Evolutionary conservation across 2,888 invertebrate species (phyloP).

Genomic region (Mellilla xanthometata): DNA sequence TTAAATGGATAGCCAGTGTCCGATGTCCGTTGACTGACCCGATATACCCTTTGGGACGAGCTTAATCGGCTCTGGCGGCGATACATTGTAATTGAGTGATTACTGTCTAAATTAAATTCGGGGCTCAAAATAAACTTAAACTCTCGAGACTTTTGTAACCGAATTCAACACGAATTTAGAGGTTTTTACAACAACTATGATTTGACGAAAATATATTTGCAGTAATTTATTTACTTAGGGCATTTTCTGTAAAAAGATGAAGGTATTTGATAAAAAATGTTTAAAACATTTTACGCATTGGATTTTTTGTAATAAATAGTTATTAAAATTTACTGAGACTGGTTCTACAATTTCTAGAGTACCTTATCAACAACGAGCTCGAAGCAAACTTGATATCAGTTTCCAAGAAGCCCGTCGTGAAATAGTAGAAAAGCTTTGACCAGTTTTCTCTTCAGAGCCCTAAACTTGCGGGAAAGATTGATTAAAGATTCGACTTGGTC

Average conservation of each 20-base stretch:
- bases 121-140: no score
- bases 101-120: constrained; percentile 16
- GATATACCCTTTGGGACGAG: constrained; percentile 48
- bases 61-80: constrained; percentile 45
- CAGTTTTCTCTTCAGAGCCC: constrained; percentile 28
- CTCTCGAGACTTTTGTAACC: no score
- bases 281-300: no score
- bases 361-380: constrained; percentile 17
- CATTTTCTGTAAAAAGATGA: no score
- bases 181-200: no score
- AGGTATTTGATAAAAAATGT: no score
- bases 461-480: constrained; percentile 33
- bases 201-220: no score
- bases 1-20: constrained; percentile 57
- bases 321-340: neutral
- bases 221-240: no score
- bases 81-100: constrained; percentile 46
- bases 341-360: constrained; percentile 11
- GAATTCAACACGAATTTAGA: no score
- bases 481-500: constrained; percentile 29
- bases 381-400: constrained; percentile 30
- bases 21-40: constrained; percentile 46
- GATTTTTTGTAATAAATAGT: neutral
- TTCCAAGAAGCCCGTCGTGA: constrained; percentile 22
- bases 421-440: constrained; percentile 31